A percentile compares a stretch with the other conserved stretches of the same genome.
Evolutionary conservation across 2,888 invertebrate genomes (phyloP).

Genomic region (Nephrotoma appendiculata): DNA sequence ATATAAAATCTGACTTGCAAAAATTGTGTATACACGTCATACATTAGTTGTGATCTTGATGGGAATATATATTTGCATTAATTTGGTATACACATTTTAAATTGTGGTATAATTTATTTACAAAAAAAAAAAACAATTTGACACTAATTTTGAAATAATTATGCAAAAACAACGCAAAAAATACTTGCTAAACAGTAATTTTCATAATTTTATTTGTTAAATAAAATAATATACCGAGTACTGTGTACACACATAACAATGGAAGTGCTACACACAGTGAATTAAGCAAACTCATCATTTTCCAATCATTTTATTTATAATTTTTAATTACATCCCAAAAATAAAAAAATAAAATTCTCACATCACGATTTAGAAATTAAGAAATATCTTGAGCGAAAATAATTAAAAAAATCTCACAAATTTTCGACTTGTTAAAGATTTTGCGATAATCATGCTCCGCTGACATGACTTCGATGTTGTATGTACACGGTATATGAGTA

Average conservation of each 20-base stretch:
- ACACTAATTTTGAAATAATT: neutral
- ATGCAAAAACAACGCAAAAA: neutral
- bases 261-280: neutral
- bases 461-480: neutral
- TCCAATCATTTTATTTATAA: neutral
- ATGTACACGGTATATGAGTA: neutral
- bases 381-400: neutral
- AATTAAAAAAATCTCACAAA: neutral
- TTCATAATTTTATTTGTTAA: neutral
- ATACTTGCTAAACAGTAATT: neutral
- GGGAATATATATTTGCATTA: neutral
- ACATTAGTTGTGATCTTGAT: neutral
- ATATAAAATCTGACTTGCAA: neutral
- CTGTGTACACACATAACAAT: neutral
- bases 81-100: neutral
- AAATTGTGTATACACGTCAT: neutral
- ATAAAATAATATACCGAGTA: neutral
- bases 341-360: neutral
- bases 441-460: neutral
- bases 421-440: neutral
- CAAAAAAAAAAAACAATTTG: neutral
- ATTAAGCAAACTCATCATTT: neutral
- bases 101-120: neutral
- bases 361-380: neutral
- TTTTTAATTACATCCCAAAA: neutral